These are phyloP conservation scores for Chydorus sphaericus DNA, from an alignment of 2,888 invertebrate species.

Conservation along the genomic window DNA sequence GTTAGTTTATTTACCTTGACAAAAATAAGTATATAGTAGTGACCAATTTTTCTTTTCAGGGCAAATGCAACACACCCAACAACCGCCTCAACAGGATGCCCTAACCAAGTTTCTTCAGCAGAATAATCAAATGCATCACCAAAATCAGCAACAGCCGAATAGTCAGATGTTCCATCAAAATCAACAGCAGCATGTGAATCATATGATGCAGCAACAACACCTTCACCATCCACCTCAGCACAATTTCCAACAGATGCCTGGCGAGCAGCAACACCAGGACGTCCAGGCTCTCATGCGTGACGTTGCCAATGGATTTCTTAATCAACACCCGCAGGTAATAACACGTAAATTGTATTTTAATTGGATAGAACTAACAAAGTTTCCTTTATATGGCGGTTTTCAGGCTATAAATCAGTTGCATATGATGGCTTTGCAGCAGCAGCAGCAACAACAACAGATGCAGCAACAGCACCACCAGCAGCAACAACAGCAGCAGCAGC, in stretches of 20 bases:
- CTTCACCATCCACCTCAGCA: not conserved
- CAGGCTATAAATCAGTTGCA: not conserved
- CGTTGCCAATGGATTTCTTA: not conserved
- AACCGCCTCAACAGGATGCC: slow-evolving; percentile 48
- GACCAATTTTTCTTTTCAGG: not conserved
- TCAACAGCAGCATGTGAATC: not conserved
- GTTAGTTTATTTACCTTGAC: not conserved
- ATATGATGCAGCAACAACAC: slow-evolving; percentile 1
- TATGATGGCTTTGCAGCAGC: slow-evolving; percentile 31
- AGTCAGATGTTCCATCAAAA: not conserved
- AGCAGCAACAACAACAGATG: slow-evolving; percentile 29
- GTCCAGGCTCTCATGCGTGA: not conserved
- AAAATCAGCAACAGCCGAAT: not conserved
- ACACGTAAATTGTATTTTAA: slow-evolving; percentile 19
- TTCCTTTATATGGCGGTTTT: not conserved
- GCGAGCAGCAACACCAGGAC: not conserved
- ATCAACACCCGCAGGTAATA: not conserved
- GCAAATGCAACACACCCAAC: slow-evolving; percentile 3
- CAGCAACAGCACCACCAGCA: slow-evolving; percentile 20
- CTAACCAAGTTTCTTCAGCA: slow-evolving; percentile 37
- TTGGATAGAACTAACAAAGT: not conserved
- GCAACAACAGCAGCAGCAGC: slow-evolving; percentile 8
- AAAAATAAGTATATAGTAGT: too few species aligned
- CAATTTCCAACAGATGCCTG: not conserved
- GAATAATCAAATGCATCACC: slow-evolving; percentile 18